Evolutionary conservation across 1,140 invertebrate genomes (phyloP), one percentile per base, ranked within the genome.

Genomic region (Euura saliciscinereae): DNA sequence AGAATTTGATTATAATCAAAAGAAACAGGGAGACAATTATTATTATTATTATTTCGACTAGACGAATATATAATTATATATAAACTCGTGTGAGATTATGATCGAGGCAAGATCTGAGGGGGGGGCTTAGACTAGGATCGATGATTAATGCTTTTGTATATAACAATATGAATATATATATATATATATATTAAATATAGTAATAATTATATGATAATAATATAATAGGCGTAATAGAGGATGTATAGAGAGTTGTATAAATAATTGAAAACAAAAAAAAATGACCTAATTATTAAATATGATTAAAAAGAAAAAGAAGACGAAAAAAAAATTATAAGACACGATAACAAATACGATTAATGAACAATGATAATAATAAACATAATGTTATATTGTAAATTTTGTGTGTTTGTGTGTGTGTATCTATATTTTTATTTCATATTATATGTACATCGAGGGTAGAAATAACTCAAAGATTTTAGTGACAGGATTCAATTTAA

Each of bases 311-410:
- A 79, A 74, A 70, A 74, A 73, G 74, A 73, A 76, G 78, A 70
- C 79, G 78, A 81, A 74, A 75, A 73, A 71, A 72, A 70, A 80
- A 81, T 66, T 72, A n/a, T 59, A 6, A 28, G 28, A 28, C 28
- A 77, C 77, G 76, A 77, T 28, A 28, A 82, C 72, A 68, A 84
- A 81, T 81, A 79, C 82, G 82, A 78, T 84, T 85, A 77, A 84
- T 73, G 76, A 83, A 77, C 79, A 79, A 82, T 44, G 44, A 69
- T 80, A 81, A 84, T 70, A 85, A 84, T 85, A 84, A 84, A 85
- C 77, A 80, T 80, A 79, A 80, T 71, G 81, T 82, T 84, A 83
- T 84, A 85, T 84, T 85, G 78, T 84, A 85, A 28, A 28, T 28
- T 1, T 28, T 28, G 28, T 28, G 28, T 28, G 28, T 28, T 0